phyloP scores from a whole-genome alignment of 2,113 vertebrate species.

The Neogale vison region DNA sequence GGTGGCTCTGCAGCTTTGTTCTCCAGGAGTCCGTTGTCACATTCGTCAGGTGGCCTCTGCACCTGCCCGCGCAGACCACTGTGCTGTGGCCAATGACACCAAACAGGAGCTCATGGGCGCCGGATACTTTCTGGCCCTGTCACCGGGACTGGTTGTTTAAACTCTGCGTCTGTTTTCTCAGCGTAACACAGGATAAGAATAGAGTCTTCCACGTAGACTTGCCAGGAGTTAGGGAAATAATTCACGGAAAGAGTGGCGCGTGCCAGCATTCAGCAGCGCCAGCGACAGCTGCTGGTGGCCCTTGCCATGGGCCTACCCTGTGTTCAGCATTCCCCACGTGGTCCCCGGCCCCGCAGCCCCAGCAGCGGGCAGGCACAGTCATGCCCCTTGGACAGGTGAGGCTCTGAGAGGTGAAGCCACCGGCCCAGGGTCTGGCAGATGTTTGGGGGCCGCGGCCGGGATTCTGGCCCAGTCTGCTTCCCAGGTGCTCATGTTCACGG shows the following conservation, averaged over 20 bases:
- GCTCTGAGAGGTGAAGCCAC: neutral
- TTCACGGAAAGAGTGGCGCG: rapidly evolving
- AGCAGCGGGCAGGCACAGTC: rapidly evolving
- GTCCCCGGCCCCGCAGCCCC: rapidly evolving
- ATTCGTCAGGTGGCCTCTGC: neutral
- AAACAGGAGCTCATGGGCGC: neutral
- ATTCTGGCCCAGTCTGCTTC: neutral
- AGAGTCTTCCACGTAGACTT: neutral
- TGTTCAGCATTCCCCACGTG: rapidly evolving
- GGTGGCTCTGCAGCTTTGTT: neutral
- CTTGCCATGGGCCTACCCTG: rapidly evolving
- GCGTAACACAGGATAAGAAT: neutral
- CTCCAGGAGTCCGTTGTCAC: neutral
- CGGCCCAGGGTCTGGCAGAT: neutral
- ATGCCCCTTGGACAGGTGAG: neutral
- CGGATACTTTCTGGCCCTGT: rapidly evolving
- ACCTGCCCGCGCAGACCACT: neutral
- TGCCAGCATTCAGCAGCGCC: rapidly evolving
- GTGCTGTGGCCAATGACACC: neutral
- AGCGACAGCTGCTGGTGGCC: rapidly evolving
- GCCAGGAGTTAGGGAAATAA: neutral
- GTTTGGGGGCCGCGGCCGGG: neutral
- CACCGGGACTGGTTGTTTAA: neutral
- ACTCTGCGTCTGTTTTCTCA: neutral
- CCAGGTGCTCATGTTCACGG: rapidly evolving